Percentiles rank a stretch among this genome's conserved stretches.
phyloP scores from a whole-genome alignment of 2,797 vertebrate genomes.

The Liasis olivaceus region DNA sequence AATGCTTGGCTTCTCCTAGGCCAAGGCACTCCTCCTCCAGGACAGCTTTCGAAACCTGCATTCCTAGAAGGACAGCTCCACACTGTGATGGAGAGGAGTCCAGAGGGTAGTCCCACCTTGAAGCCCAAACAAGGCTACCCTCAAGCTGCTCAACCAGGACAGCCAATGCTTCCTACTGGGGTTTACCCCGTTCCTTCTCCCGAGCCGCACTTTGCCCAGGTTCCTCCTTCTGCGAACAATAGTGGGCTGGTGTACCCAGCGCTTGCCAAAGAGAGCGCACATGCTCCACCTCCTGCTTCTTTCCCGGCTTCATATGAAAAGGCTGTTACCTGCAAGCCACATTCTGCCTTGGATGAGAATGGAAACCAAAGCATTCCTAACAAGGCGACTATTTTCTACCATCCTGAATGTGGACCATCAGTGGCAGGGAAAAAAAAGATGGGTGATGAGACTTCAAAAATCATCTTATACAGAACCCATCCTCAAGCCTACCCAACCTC shows the following conservation, averaged over 20 bases:
- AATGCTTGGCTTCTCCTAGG: conserved; percentile 77
- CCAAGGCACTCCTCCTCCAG: conserved; percentile 73
- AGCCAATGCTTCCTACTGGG: conserved; percentile 81
- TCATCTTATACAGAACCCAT: conserved; percentile 69
- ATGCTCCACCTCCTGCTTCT: conserved; percentile 47
- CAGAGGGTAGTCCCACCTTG: conserved; percentile 88
- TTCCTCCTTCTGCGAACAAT: conserved; percentile 71
- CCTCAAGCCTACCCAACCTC: conserved; percentile 47
- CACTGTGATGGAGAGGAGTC: conserved; percentile 92
- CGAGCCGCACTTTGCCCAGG: conserved; percentile 87
- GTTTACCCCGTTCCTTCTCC: conserved; percentile 84
- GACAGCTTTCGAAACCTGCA: conserved; percentile 65
- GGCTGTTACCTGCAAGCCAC: not conserved
- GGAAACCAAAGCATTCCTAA: conserved; percentile 78
- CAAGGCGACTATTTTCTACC: conserved; percentile 60
- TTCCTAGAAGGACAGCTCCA: conserved; percentile 88
- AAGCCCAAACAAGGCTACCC: conserved; percentile 83
- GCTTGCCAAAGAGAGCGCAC: conserved; percentile 83
- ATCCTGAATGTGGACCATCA: conserved; percentile 52
- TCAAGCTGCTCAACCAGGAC: conserved; percentile 77
- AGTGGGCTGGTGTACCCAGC: conserved; percentile 79
- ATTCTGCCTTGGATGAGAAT: conserved; percentile 72
- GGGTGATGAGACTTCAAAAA: conserved; percentile 48
- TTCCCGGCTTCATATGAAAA: conserved; percentile 29
- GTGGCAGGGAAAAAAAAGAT: conserved; percentile 68